These are phyloP conservation scores for Girardinichthys multiradiatus DNA, from an alignment of 2,113 vertebrate genomes.

Conservation along the genomic window DNA sequence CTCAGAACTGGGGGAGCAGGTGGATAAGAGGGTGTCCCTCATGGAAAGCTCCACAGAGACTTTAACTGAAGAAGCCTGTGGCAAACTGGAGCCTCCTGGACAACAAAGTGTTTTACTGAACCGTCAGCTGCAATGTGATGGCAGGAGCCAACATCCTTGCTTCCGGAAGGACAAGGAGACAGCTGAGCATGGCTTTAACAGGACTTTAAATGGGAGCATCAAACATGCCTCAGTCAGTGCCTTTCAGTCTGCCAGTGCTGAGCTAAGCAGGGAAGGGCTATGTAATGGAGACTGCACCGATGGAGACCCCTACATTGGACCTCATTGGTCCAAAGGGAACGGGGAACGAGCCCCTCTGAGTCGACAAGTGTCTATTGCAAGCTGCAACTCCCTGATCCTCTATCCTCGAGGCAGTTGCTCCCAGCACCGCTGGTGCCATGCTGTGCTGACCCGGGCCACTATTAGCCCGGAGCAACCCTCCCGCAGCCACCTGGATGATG, in stretches of 20 bases:
- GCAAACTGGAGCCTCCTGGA: slow-evolving; percentile 66
- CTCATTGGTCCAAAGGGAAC: slow-evolving; percentile 70
- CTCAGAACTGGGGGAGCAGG: slow-evolving; percentile 55
- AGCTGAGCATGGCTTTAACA: slow-evolving; percentile 66
- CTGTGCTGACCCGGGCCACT: slow-evolving; percentile 66
- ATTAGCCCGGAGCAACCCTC: slow-evolving; percentile 88
- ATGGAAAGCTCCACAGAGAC: slow-evolving; percentile 88
- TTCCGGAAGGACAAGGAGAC: slow-evolving; percentile 70
- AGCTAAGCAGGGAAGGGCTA: slow-evolving; percentile 81
- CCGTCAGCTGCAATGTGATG: slow-evolving; percentile 37
- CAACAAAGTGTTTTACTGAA: slow-evolving; percentile 14
- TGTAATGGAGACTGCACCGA: slow-evolving; percentile 83
- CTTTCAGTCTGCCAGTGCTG: slow-evolving; percentile 81
- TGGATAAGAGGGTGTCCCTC: slow-evolving; percentile 78
- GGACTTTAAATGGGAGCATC: slow-evolving; percentile 82
- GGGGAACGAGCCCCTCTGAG: slow-evolving; percentile 86
- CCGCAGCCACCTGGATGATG: slow-evolving; percentile 91
- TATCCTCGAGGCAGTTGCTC: slow-evolving; percentile 78
- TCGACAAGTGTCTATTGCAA: slow-evolving; percentile 84
- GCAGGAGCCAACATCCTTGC: slow-evolving; percentile 36
- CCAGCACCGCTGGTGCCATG: slow-evolving; percentile 85
- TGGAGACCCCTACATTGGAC: slow-evolving; percentile 57
- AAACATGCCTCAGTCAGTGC: slow-evolving; percentile 84
- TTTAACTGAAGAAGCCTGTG: slow-evolving; percentile 82
- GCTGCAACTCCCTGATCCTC: slow-evolving; percentile 83